Percentiles rank a stretch among this genome's conserved stretches.
Evolutionary conservation across 2,888 invertebrate species (phyloP).

Genomic region (Eugnorisma glareosa): DNA sequence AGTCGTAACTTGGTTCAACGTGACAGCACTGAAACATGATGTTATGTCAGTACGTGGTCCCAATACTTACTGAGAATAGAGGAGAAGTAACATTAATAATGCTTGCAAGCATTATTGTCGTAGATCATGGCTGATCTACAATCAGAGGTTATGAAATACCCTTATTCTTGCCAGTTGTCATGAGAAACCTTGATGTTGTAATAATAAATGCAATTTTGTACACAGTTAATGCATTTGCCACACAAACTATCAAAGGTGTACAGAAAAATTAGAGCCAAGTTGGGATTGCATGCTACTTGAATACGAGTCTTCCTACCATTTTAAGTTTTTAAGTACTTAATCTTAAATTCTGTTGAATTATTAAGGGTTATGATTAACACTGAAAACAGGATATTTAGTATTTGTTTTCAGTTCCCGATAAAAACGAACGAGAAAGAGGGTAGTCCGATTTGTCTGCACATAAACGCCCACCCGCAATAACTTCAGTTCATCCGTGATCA

Average conservation of each 20-base stretch:
- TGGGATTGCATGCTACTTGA: neutral
- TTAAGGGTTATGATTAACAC: too few species aligned
- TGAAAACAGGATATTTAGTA: too few species aligned
- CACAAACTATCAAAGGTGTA: too few species aligned
- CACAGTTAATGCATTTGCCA: neutral
- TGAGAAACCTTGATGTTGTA: neutral
- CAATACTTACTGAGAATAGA: slow-evolving; percentile 19
- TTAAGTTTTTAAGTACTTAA: too few species aligned
- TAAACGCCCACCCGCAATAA: too few species aligned
- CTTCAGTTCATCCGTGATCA: too few species aligned
- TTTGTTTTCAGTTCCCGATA: too few species aligned
- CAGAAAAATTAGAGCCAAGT: neutral
- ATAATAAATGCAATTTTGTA: neutral
- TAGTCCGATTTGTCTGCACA: too few species aligned
- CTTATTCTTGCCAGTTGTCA: neutral
- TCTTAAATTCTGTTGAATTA: neutral
- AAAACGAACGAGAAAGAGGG: too few species aligned
- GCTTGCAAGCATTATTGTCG: neutral
- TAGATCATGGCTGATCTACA: neutral
- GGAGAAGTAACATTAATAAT: too few species aligned
- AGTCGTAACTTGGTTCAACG: slow-evolving; percentile 18
- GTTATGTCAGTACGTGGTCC: slow-evolving; percentile 24
- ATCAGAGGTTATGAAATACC: neutral
- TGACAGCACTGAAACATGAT: slow-evolving; percentile 3
- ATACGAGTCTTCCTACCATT: neutral